A percentile compares a stretch with the other conserved stretches of the same genome.
Evolutionary conservation across 2,888 invertebrate genomes (phyloP).

Genomic region (Amphipyra tragopoginis): DNA sequence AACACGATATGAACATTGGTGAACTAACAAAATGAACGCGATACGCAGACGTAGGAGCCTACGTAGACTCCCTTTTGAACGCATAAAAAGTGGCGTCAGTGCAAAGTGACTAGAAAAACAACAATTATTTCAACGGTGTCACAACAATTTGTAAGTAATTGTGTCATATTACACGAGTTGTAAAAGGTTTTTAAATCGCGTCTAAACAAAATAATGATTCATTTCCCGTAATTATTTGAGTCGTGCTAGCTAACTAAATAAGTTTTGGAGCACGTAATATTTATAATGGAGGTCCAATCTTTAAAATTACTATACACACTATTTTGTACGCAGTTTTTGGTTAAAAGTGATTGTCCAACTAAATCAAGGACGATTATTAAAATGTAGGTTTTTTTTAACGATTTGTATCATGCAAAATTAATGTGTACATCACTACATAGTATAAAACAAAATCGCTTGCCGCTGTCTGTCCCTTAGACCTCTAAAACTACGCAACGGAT

Average conservation of each 20-base stretch:
- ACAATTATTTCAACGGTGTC: background rate
- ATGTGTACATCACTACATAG: no score
- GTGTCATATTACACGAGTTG: conserved; percentile 2
- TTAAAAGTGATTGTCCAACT: conserved; percentile 27
- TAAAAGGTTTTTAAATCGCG: conserved; percentile 25
- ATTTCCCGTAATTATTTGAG: conserved; percentile 44
- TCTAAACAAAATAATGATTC: conserved; percentile 34
- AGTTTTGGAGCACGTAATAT: conserved; percentile 40
- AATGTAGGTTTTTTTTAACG: background rate
- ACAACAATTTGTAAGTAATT: background rate
- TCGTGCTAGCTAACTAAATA: conserved; percentile 26
- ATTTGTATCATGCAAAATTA: no score
- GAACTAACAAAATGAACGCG: no score
- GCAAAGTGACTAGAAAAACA: background rate
- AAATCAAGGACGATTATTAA: conserved; percentile 40
- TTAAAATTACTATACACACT: conserved; percentile 26
- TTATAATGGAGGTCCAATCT: conserved; percentile 16
- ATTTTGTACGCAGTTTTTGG: conserved; percentile 9
- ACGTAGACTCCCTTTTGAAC: no score
- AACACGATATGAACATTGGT: no score
- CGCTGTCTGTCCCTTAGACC: no score
- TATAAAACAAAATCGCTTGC: no score
- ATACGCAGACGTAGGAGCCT: no score
- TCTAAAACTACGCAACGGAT: no score
- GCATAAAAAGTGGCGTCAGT: no score